Evolutionary conservation across 1,140 invertebrate genomes (phyloP).

Genomic region (Sinella curviseta): DNA sequence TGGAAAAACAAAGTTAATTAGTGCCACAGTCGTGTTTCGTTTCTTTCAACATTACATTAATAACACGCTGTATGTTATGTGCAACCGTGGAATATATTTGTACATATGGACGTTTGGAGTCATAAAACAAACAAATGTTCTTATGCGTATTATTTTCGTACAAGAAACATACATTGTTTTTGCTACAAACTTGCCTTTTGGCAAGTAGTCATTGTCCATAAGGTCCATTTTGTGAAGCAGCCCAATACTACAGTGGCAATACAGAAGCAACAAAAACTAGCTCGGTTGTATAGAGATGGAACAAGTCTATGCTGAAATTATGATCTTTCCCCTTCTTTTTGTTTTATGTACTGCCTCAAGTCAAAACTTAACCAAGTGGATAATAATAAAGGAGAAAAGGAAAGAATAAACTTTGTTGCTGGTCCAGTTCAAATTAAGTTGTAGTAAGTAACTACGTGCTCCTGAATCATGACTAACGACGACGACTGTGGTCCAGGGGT

Average conservation of each 20-base stretch:
- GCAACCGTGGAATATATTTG: no score
- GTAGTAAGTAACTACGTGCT: background rate
- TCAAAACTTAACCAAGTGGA: background rate
- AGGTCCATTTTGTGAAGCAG: no score
- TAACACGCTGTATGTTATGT: no score
- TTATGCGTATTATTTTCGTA: no score
- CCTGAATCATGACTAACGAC: background rate
- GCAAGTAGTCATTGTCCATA: background rate
- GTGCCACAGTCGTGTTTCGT: background rate
- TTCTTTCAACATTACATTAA: no score
- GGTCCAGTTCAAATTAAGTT: background rate
- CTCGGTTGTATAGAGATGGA: no score
- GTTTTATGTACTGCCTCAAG: conserved; percentile 1
- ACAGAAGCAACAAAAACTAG: no score
- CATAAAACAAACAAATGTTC: no score
- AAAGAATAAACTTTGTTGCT: background rate
- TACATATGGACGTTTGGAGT: no score
- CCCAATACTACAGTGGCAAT: no score
- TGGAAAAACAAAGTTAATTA: conserved; percentile 20
- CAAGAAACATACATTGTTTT: background rate
- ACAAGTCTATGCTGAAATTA: no score
- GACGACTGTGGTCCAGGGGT: background rate
- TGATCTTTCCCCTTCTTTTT: conserved; percentile 3
- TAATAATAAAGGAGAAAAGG: background rate
- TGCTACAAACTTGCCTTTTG: background rate